Conservation (phyloP, 2,113 vertebrate genomes). For the Dipodomys ordii region DNA sequence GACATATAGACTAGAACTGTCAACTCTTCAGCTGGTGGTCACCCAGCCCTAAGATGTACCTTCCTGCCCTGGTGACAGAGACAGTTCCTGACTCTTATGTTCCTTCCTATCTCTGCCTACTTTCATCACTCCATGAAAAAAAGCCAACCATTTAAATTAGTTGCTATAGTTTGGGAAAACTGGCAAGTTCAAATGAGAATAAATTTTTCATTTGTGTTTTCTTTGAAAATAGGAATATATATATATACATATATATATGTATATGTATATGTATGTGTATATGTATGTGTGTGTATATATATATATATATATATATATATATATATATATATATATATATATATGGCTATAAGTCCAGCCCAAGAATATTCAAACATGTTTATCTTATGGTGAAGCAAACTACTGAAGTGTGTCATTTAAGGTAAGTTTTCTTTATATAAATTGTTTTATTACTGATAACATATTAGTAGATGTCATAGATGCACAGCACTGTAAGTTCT, state of each 20-base stretch:
- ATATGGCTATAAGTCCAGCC: background rate
- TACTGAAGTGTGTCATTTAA: background rate
- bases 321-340: too few relatives aligned
- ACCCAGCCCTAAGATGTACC: background rate
- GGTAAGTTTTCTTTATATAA: too few relatives aligned
- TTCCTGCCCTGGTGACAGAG: background rate
- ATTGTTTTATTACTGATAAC: background rate
- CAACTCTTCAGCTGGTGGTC: background rate
- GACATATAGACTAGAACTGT: background rate
- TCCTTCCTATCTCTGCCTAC: background rate
- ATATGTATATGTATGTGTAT: too few relatives aligned
- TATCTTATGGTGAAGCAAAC: background rate
- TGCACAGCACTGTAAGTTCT: background rate
- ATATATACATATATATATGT: too few relatives aligned
- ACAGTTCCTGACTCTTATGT: too few relatives aligned
- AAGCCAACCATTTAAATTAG: background rate
- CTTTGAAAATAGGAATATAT: background rate
- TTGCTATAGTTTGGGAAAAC: background rate
- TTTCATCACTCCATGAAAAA: background rate
- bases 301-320: too few relatives aligned
- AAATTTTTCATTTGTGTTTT: background rate
- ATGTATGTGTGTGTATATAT: too few relatives aligned
- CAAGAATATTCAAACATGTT: slow-evolving; percentile 8
- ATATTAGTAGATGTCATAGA: background rate
- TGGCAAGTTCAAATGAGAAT: background rate